Base-by-base conservation (phyloP, 23 tunicate species). In the Trididemnum clinides region DNA sequence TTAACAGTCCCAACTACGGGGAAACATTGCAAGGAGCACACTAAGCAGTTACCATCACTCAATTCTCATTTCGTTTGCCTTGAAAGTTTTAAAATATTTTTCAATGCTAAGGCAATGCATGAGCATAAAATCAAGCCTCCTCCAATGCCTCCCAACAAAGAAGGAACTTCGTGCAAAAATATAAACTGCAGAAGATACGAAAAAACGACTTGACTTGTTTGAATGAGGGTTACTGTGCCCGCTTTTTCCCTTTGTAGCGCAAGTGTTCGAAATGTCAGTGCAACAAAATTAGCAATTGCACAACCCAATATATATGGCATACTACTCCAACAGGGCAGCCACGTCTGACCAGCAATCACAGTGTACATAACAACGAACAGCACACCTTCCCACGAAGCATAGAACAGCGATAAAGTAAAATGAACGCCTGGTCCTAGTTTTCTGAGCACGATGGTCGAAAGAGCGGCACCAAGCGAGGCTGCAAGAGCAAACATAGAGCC, bases 201-300 rank as follows among this genome's bases (percentile, higher is more conserved):
- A 82, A 64, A 64, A 20, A 82, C 34, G 0, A 82, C 86, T 64
- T 82, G 57, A n/a, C 74, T 64, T 1, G 86, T 64, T 59, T 64
- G 71, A 25, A 82, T 59, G 59, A 82, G 38, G 1, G 86, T 28
- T 29, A 82, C 65, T 1, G 86, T 23, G 1, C 86, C 86, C 0
- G 86, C 86, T 21, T 59, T 59, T 64, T 82, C 76, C 29, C 71
- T 44, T 34, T 82, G 86, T 76, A 82, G 39, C 0, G 86, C 86
- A 33, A 82, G 28, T 23, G 86, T 82, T 7, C 33, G 33, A 6
- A 64, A 82, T 20, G 36, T 29, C 39, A 33, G 71, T 23, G 44
- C 62, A 22, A 82, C 7, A 33, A 64, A 62, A 0, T 36, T 23
- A 4, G 59, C n/a, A 7, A 62, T 23, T 0, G 28, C 86, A 10